Evolutionary conservation across 2,888 invertebrate genomes (phyloP).

Genomic region (Nemapogon koenigi): DNA sequence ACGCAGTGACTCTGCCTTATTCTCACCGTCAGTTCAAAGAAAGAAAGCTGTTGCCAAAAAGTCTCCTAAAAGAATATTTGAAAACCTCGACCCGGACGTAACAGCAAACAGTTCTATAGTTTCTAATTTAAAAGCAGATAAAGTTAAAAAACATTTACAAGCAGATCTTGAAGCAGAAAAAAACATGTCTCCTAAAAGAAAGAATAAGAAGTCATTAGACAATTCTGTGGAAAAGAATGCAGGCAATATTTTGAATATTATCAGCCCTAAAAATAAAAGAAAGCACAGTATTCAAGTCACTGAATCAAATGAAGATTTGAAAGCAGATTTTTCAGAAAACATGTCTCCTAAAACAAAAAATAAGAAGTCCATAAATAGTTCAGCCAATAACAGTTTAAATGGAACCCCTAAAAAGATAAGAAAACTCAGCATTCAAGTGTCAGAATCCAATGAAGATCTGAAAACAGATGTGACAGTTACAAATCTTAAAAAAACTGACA

Average conservation of each 20-base stretch:
- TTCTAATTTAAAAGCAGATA: constrained; percentile 40
- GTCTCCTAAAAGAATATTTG: constrained; percentile 53
- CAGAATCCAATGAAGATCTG: not conserved
- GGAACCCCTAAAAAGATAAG: not conserved
- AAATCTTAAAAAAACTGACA: not conserved
- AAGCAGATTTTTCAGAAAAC: not conserved
- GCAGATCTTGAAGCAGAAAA: constrained; percentile 29
- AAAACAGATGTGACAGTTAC: not conserved
- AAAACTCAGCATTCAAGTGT: constrained; percentile 3
- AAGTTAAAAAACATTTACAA: constrained; percentile 48
- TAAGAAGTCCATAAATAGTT: not conserved
- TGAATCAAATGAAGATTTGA: no score
- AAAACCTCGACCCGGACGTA: constrained; percentile 39
- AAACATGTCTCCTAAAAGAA: not conserved
- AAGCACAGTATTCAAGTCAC: no score
- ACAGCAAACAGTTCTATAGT: constrained; percentile 29
- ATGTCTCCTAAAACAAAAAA: not conserved
- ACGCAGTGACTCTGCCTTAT: constrained; percentile 50
- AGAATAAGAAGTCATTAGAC: not conserved
- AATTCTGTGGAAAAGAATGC: not conserved
- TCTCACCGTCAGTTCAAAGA: constrained; percentile 48
- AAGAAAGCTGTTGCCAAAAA: constrained; percentile 54
- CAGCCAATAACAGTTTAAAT: not conserved
- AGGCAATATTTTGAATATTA: no score
- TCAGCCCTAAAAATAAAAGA: no score